Conservation (phyloP, 2,888 invertebrate species). For the Cactoblastis cactorum region DNA sequence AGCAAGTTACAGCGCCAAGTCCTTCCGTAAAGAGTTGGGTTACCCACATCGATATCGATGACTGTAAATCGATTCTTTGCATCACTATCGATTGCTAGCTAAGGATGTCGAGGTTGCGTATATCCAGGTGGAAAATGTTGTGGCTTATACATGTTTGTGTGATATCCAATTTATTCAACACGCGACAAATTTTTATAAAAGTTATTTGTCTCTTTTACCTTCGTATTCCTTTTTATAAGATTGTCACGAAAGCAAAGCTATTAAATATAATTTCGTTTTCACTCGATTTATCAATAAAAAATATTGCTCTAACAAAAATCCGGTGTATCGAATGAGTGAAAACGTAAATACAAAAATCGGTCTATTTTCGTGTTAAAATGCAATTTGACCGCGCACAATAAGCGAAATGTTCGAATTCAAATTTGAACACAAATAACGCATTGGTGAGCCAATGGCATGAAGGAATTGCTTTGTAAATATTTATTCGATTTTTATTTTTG, state of each 20-base stretch:
- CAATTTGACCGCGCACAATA: constrained; percentile 40
- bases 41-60: constrained; percentile 56
- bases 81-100: constrained; percentile 47
- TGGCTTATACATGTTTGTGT: background rate
- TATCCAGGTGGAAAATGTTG: constrained; percentile 13
- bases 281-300: background rate
- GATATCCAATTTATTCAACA: background rate
- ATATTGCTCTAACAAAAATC: background rate
- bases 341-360: constrained; percentile 26
- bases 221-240: background rate
- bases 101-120: constrained; percentile 35
- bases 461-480: constrained; percentile 9
- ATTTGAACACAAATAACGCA: constrained; percentile 27
- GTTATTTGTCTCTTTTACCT: background rate
- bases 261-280: background rate
- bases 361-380: constrained; percentile 32
- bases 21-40: constrained; percentile 64
- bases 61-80: constrained; percentile 47
- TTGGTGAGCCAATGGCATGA: constrained; percentile 12
- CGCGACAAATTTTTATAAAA: no score
- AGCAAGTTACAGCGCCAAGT: constrained; percentile 21
- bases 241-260: background rate
- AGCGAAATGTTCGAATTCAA: constrained; percentile 23
- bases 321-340: constrained; percentile 27
- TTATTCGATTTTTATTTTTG: constrained; percentile 1